Evolutionary conservation across 2,113 vertebrate species (phyloP).

Genomic region (Uria lomvia): DNA sequence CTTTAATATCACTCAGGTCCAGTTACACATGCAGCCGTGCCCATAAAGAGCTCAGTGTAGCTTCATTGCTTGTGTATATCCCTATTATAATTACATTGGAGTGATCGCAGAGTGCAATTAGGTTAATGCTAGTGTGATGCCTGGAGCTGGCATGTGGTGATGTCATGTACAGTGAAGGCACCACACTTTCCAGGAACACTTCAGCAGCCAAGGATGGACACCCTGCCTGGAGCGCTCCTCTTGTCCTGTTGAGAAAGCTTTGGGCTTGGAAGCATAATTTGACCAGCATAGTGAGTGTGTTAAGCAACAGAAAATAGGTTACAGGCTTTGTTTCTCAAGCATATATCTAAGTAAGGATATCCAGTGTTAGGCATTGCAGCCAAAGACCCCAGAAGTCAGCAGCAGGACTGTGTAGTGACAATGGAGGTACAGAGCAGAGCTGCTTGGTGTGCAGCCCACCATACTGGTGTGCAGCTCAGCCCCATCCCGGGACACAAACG

Average conservation of each 20-base stretch:
- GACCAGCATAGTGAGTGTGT: accelerated
- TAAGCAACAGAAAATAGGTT: background rate
- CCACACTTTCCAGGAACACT: background rate
- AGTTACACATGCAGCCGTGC: accelerated
- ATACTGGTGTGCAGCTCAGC: background rate
- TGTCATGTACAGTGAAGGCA: background rate
- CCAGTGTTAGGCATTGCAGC: background rate
- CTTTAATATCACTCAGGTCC: accelerated
- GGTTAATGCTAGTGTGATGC: background rate
- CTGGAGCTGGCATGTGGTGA: background rate
- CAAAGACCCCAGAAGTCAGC: background rate
- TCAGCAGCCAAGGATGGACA: background rate
- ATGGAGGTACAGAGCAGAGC: accelerated
- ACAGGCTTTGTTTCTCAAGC: background rate
- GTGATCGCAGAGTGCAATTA: background rate
- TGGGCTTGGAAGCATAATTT: background rate
- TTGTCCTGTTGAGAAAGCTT: background rate
- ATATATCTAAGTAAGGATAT: background rate
- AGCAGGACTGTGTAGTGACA: accelerated
- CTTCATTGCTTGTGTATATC: background rate
- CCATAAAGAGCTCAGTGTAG: background rate
- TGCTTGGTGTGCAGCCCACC: background rate
- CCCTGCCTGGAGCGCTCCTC: background rate
- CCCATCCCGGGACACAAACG: background rate
- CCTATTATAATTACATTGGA: accelerated